Evolutionary conservation across 2,113 vertebrate genomes (phyloP), one percentile per base, ranked within the genome.

Genomic region (Plecotus auritus): DNA sequence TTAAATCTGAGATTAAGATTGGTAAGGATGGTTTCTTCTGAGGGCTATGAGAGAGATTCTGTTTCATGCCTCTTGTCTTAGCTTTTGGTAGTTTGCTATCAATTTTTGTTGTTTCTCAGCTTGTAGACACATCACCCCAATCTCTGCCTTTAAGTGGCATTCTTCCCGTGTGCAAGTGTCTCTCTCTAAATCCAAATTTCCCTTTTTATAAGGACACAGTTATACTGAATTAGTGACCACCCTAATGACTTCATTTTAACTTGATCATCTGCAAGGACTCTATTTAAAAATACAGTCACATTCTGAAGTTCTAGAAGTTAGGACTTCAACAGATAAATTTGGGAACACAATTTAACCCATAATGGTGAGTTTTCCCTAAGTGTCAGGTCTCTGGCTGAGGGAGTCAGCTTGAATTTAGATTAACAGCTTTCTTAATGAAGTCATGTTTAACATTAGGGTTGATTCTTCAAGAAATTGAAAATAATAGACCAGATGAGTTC

Each of bases 351-450:
- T 64, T 82, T 91, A 93, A 90, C 26, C 16, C 37, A 73, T 37
- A 90, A 76, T 30, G 40, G 42, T 35, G 22, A 59, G 16, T 86
- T 89, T 94, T 73, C 18, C 35, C 61, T 67, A 81, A 64, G 40
- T 85, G 12, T 88, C 4, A 23, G 42, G 4, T 69, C 20, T 93
- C 61, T 87, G 64, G 40, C 51, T 78, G 45, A 66, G 67, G 49
- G 49, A 81, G 2, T 23, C 23, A 84, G 72, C 77, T 49, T 64
- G 28, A 67, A 67, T 87, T 47, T 91, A 80, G 18, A 74, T 28
- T 73, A 77, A 87, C 67, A 80, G 18, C 18, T 95, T 94, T 40
- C 80, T 88, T 92, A 85, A 90, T 94, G 35, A 90, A 70, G n/a
- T 93, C 32, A 22, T 8, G 16, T 76, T 88, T 86, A 94, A 30